A percentile compares a stretch with the other conserved stretches of the same genome.
phyloP scores from a whole-genome alignment of 2,888 invertebrate genomes.

The Rhogogaster chlorosoma region DNA sequence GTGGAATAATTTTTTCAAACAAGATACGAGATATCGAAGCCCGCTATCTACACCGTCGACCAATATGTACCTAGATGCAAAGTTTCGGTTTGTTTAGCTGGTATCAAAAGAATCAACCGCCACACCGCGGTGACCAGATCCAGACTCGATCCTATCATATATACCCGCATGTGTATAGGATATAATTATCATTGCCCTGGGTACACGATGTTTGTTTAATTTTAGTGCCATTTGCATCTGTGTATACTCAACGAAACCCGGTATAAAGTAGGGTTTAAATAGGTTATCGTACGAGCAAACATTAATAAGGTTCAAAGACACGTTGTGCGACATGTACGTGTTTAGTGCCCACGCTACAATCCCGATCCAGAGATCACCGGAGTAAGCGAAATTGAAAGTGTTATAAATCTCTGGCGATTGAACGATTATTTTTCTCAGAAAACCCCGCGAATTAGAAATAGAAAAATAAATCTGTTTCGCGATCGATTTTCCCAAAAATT shows the following conservation, averaged over 20 bases:
- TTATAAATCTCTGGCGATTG: not conserved
- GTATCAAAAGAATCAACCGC: not conserved
- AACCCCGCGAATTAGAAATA: not conserved
- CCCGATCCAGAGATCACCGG: not conserved
- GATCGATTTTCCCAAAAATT: no score
- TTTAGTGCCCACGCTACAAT: not conserved
- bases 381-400: not conserved
- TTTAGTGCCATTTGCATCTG: constrained; percentile 21
- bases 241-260: not conserved
- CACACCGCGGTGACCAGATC: not conserved
- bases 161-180: not conserved
- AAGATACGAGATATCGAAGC: not conserved
- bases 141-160: not conserved
- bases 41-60: not conserved
- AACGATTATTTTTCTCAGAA: not conserved
- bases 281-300: constrained; percentile 37
- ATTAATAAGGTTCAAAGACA: constrained; percentile 7
- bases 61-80: not conserved
- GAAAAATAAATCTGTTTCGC: not conserved
- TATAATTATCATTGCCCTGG: not conserved
- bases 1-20: not conserved
- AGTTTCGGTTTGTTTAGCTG: not conserved
- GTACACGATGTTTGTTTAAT: not conserved
- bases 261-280: constrained; percentile 5
- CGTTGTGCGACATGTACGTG: not conserved